phyloP scores from a whole-genome alignment of 1,140 invertebrate species.

The Drosophila pseudoobscura region DNA sequence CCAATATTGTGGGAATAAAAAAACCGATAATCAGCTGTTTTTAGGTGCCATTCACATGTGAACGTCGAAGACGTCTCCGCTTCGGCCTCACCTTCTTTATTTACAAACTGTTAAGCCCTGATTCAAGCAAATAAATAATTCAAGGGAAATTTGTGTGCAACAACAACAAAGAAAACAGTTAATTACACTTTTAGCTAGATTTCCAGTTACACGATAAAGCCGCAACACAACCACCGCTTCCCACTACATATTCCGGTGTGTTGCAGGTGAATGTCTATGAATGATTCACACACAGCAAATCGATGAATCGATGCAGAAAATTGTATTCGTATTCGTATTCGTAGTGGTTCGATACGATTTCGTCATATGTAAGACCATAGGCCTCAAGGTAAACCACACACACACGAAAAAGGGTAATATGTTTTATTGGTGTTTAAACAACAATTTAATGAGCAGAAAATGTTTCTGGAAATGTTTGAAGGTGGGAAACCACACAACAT shows the following conservation, averaged over 20 bases:
- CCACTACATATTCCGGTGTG: not conserved
- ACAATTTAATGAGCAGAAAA: constrained; percentile 61
- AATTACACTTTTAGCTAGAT: constrained; percentile 51
- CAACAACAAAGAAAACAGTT: constrained; percentile 24
- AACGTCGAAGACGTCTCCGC: too few species aligned
- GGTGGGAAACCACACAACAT: constrained; percentile 1
- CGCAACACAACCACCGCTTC: too few species aligned
- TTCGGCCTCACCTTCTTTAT: too few species aligned
- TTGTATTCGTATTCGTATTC: constrained; percentile 13
- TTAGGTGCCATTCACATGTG: too few species aligned
- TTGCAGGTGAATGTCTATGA: constrained; percentile 32
- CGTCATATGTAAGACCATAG: constrained; percentile 21
- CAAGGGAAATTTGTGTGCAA: constrained; percentile 32
- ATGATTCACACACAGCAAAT: constrained; percentile 42
- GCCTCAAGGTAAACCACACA: constrained; percentile 17
- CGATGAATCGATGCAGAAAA: constrained; percentile 48
- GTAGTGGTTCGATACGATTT: constrained; percentile 9
- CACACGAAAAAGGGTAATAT: too few species aligned
- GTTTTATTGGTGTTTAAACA: constrained; percentile 59
- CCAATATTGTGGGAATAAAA: too few species aligned
- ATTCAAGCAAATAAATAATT: constrained; percentile 20
- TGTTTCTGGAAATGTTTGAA: constrained; percentile 45
- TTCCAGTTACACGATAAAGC: constrained; percentile 1
- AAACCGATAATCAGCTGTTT: too few species aligned
- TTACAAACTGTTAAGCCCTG: not conserved